Percentiles rank a stretch among this genome's conserved stretches.
These are phyloP conservation scores for Drosophila hamatofila DNA, from an alignment of 2,888 invertebrate genomes.

Conservation along the genomic window DNA sequence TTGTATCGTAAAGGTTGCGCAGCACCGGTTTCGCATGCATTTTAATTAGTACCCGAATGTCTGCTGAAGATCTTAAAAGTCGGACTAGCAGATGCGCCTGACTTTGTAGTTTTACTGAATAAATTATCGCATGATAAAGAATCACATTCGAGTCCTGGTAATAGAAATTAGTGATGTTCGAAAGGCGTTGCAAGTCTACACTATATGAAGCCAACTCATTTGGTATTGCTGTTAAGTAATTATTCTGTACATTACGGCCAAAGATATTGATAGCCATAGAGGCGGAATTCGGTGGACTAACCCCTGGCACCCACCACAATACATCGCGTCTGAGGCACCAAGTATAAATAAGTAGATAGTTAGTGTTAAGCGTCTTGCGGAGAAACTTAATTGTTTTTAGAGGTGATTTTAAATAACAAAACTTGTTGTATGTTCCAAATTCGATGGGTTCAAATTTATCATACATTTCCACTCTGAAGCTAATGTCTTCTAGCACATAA, in stretches of 20 bases:
- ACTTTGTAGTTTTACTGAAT: slow-evolving; percentile 16
- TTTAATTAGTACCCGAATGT: slow-evolving; percentile 22
- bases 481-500: slow-evolving; percentile 2
- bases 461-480: slow-evolving; percentile 10
- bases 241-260: background rate
- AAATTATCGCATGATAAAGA: slow-evolving; percentile 16
- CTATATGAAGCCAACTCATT: background rate
- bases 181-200: background rate
- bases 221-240: background rate
- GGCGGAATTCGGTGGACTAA: slow-evolving; percentile 12
- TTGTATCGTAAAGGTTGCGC: background rate
- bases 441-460: background rate
- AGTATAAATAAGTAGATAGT: slow-evolving; percentile 18
- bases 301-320: slow-evolving; percentile 45
- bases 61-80: slow-evolving; percentile 18
- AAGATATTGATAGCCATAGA: slow-evolving; percentile 22
- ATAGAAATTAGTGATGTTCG: accelerated
- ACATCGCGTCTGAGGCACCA: slow-evolving; percentile 35
- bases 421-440: background rate
- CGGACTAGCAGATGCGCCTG: slow-evolving; percentile 23
- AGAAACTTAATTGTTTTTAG: background rate
- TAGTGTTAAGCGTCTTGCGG: background rate
- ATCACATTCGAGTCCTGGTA: slow-evolving; percentile 17
- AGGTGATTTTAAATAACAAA: slow-evolving; percentile 14
- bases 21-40: slow-evolving; percentile 28